Base-by-base conservation (phyloP, 2,888 invertebrate genomes). In the Yponomeuta evonymella region DNA sequence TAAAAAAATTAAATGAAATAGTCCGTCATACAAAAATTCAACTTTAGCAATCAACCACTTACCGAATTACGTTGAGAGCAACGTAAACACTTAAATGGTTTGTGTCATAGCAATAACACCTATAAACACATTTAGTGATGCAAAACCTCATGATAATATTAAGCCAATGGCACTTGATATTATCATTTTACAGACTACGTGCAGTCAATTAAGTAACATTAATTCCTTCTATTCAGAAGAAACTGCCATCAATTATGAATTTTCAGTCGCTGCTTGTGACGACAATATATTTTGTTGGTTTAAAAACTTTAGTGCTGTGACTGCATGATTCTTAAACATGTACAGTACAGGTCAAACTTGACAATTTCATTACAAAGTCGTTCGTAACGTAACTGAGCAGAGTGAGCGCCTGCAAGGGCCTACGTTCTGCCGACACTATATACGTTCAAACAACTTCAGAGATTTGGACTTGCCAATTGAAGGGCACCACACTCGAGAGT, bases 71-170 rank as follows among this genome's bases (percentile, higher is more conserved):
- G 72, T 72, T 75, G 74, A 77, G 76, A 75, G 73, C 68, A 68
- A 51, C 73, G 77, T 73, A 79, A 82, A 79, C 79, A 82, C 80
- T 83, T 70, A 62, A 78, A 72, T 74, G 72, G 72, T 77, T 75
- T 43, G 70, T 71, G 72, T 66, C 72, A 58, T 29, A 65, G 76
- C 71, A 72, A 74, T 77, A 75, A 43, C 1, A 43, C 43, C 9
- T 8, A 75, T 75, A 75, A 76, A 75, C 71, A 75, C 74, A 58
- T 58, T 58, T 73, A 75, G 75, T 74, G 72, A 75, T 72, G 75
- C 70, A 76, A 78, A 79, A 75, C 73, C 71, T 75, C 74, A 78
- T 75, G 75, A 74, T 80, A 80, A 83, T 83, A 83, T 83, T 83
- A 82, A 78, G 74, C 79, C 70, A 74, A 81, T 75, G 77, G 75